Conservation (phyloP, 2,797 vertebrate species). For the Rhynchonycteris naso region DNA sequence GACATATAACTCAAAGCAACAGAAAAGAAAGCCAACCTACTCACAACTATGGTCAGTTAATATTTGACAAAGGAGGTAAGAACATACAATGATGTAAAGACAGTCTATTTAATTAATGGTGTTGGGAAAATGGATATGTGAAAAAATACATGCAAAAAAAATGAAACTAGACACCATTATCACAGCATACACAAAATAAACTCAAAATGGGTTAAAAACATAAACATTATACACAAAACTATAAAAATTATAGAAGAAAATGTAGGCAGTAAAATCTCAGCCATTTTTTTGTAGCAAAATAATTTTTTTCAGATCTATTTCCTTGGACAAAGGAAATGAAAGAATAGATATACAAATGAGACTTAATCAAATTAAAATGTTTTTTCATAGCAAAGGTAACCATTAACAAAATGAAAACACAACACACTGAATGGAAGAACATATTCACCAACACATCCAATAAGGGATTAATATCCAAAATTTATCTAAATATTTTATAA, state of each 20-base stretch:
- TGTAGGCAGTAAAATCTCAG: too few relatives aligned
- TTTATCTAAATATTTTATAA: neutral
- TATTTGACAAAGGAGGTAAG: neutral
- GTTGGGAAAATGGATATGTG: neutral
- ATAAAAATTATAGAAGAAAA: neutral
- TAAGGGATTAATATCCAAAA: neutral
- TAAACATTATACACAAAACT: neutral
- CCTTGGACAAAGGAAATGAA: too few relatives aligned
- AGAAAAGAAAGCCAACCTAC: neutral
- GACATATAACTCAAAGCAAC: neutral
- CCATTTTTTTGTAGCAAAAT: too few relatives aligned
- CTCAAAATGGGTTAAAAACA: too few relatives aligned
- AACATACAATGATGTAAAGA: neutral
- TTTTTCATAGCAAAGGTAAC: neutral
- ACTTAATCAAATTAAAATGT: neutral
- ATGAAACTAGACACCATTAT: too few relatives aligned
- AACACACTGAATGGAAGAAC: neutral
- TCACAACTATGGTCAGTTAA: neutral
- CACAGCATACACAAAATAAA: too few relatives aligned
- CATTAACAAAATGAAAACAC: neutral
- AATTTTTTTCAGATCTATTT: too few relatives aligned
- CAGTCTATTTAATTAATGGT: neutral
- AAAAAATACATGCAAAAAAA: too few relatives aligned
- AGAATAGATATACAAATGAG: neutral
- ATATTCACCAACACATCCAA: neutral